These are phyloP conservation scores for Marronus borbonicus DNA, from an alignment of 2,888 invertebrate genomes.

Conservation along the genomic window DNA sequence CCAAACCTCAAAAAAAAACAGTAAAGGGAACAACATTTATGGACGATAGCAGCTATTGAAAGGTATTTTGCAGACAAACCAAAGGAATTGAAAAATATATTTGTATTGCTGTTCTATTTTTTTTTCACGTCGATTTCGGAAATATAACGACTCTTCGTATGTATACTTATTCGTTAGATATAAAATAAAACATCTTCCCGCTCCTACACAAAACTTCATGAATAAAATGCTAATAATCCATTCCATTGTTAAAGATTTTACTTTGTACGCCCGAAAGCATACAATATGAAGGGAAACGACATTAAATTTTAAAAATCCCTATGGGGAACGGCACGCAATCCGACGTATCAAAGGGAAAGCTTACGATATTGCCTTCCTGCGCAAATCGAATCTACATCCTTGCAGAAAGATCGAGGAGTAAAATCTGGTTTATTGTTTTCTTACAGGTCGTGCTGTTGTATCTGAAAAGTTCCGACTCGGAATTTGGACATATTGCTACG, in stretches of 20 bases:
- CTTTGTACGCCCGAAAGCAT: background rate
- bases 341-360: background rate
- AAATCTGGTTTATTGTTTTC: constrained; percentile 43
- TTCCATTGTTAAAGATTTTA: background rate
- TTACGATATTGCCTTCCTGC: constrained; percentile 2
- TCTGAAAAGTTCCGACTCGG: constrained; percentile 80
- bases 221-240: background rate
- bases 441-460: constrained; percentile 86
- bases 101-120: too few species aligned
- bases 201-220: background rate
- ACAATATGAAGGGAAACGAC: background rate
- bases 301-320: constrained; percentile 2
- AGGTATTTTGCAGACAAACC: too few species aligned
- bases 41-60: too few species aligned
- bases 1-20: too few species aligned
- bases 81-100: too few species aligned
- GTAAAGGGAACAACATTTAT: too few species aligned
- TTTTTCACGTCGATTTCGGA: too few species aligned
- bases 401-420: constrained; percentile 50
- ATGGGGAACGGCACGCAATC: background rate
- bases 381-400: constrained; percentile 44
- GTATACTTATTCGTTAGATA: background rate
- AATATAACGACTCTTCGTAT: too few species aligned
- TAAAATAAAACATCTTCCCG: background rate
- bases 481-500: constrained; percentile 84